Conservation (phyloP, 2,797 vertebrate species). For the Scolopax bukidnonensis region DNA sequence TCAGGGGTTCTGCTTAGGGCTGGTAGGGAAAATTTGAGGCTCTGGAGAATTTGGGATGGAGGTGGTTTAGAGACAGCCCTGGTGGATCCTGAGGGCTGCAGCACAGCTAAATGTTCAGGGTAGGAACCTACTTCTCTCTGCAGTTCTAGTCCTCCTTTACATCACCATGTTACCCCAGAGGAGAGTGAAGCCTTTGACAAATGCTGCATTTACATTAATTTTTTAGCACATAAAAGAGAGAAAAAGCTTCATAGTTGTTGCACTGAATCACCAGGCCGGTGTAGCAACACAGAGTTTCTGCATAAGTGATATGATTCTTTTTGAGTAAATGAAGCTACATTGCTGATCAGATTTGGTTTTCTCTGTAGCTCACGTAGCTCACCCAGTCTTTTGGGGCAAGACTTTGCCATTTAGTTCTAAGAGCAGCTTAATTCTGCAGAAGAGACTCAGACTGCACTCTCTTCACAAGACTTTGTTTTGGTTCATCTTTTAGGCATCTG, state of each 20-base stretch:
- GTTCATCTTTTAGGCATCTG: background rate
- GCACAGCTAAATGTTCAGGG: background rate
- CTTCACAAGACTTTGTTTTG: background rate
- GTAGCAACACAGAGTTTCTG: background rate
- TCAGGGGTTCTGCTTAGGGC: background rate
- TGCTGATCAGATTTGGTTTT: constrained; percentile 7
- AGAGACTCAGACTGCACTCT: background rate
- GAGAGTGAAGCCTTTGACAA: background rate
- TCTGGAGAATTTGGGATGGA: background rate
- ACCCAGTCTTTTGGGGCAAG: background rate
- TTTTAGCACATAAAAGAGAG: constrained; percentile 1
- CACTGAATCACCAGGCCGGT: background rate
- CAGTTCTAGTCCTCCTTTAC: background rate
- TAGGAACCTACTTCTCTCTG: background rate
- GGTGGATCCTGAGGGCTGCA: background rate
- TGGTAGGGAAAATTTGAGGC: background rate
- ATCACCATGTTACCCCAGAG: background rate
- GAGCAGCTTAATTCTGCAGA: background rate
- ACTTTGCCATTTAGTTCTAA: background rate
- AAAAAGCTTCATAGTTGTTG: background rate
- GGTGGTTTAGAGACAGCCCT: background rate
- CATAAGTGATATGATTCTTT: background rate
- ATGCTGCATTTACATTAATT: constrained; percentile 16
- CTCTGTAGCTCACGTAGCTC: fast-evolving
- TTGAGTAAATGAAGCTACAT: background rate